phyloP scores from a whole-genome alignment of 2,113 vertebrate species.

The Cepphus grylle region DNA sequence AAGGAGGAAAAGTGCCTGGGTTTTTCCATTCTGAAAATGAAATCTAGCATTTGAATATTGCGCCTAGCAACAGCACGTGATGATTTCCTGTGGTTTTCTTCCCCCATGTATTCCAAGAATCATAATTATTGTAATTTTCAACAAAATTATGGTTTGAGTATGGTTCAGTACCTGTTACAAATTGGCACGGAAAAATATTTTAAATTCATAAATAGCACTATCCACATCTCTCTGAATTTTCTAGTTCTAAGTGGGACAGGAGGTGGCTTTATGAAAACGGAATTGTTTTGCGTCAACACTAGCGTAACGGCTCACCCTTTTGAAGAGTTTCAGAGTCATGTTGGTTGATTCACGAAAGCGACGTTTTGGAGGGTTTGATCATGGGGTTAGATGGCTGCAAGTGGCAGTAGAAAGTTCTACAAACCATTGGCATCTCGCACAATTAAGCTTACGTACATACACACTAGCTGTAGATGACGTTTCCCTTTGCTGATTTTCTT shows the following conservation, averaged over 20 bases:
- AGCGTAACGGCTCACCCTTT: background rate
- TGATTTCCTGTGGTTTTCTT: background rate
- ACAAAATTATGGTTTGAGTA: background rate
- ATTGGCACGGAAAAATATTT: background rate
- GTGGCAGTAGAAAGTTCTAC: background rate
- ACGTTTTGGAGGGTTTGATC: background rate
- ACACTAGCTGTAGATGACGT: background rate
- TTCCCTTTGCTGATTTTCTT: background rate
- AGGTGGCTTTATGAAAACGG: background rate
- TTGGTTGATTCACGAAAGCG: background rate
- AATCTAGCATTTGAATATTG: background rate
- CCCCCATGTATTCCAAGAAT: background rate
- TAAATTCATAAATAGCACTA: background rate
- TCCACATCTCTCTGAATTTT: background rate
- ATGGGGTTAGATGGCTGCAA: background rate
- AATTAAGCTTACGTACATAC: background rate
- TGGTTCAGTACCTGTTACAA: background rate
- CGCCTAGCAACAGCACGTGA: background rate
- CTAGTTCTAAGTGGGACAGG: background rate
- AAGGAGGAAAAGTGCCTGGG: background rate
- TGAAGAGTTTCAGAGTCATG: background rate
- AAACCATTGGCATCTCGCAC: background rate
- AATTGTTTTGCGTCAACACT: background rate
- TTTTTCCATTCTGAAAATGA: background rate
- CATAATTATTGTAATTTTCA: conserved; percentile 1